These are phyloP conservation scores for Euspilapteryx auroguttella DNA, from an alignment of 2,888 invertebrate genomes.

Conservation along the genomic window DNA sequence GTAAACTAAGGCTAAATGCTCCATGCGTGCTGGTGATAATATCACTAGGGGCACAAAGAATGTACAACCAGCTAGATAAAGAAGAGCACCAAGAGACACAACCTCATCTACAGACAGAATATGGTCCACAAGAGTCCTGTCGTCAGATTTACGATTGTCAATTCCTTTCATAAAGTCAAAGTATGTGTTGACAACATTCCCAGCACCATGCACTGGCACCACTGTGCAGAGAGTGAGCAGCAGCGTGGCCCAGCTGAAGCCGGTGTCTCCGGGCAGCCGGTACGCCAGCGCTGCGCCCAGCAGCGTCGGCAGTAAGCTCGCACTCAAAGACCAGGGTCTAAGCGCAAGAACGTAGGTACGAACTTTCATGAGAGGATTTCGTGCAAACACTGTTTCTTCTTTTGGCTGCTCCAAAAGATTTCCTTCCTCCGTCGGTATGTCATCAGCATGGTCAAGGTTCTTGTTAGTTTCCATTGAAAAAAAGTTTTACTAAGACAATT, in stretches of 20 bases:
- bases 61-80: slow-evolving; percentile 84
- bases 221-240: slow-evolving; percentile 84
- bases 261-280: slow-evolving; percentile 72
- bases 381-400: slow-evolving; percentile 23
- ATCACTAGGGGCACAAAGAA: slow-evolving; percentile 77
- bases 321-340: slow-evolving; percentile 92
- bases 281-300: slow-evolving; percentile 88
- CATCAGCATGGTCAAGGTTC: slow-evolving; percentile 29
- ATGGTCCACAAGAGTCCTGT: slow-evolving; percentile 92
- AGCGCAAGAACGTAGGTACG: slow-evolving; percentile 87
- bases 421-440: slow-evolving; percentile 34
- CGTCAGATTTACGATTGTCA: slow-evolving; percentile 91
- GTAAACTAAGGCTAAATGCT: slow-evolving; percentile 91
- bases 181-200: slow-evolving; percentile 95
- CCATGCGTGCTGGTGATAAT: slow-evolving; percentile 90
- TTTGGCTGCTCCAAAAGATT: slow-evolving; percentile 46
- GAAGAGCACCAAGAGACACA: slow-evolving; percentile 83
- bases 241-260: slow-evolving; percentile 79
- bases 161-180: slow-evolving; percentile 94
- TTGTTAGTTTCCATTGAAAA: slow-evolving; percentile 10
- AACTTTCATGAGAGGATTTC: slow-evolving; percentile 77
- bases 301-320: slow-evolving; percentile 87
- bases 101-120: slow-evolving; percentile 74
- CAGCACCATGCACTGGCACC: slow-evolving; percentile 92
- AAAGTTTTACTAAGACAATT: too few species aligned